A percentile compares a stretch with the other conserved stretches of the same genome.
These are phyloP conservation scores for Yponomeuta sedellus DNA, from an alignment of 2,888 invertebrate species.

Conservation along the genomic window DNA sequence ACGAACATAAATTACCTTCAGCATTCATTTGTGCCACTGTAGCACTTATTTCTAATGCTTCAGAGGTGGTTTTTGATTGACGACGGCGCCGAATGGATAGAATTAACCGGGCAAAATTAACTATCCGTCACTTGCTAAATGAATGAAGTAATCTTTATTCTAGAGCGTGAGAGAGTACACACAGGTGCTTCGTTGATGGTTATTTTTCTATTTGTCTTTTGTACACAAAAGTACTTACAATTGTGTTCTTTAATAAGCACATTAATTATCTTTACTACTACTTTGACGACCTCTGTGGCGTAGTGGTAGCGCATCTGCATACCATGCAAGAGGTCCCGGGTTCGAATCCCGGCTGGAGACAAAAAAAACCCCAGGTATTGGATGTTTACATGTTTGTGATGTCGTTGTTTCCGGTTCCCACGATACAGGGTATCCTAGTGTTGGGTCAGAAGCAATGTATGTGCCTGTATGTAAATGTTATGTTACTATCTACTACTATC, in stretches of 20 bases:
- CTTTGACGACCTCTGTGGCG: no score
- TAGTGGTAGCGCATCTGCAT: no score
- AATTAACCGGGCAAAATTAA: constrained; percentile 18
- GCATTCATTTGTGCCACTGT: not conserved
- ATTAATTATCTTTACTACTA: no score
- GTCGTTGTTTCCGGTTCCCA: no score
- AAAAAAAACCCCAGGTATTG: no score
- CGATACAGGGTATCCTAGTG: no score
- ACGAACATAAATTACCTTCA: not conserved
- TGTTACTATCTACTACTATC: no score
- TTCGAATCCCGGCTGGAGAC: no score
- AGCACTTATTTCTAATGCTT: not conserved
- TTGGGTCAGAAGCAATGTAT: no score
- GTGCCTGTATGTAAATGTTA: no score
- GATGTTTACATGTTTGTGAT: no score
- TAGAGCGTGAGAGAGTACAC: not conserved
- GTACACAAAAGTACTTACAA: not conserved
- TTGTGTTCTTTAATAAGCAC: not conserved
- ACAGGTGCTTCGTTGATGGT: not conserved
- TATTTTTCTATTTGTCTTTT: not conserved
- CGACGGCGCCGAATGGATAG: constrained; percentile 6
- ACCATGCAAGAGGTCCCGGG: no score
- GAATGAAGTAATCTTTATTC: constrained; percentile 6
- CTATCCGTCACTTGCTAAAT: constrained; percentile 15
- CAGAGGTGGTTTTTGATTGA: not conserved